Base-by-base conservation (phyloP, 2,113 vertebrate genomes). In the Furnarius figulus region DNA sequence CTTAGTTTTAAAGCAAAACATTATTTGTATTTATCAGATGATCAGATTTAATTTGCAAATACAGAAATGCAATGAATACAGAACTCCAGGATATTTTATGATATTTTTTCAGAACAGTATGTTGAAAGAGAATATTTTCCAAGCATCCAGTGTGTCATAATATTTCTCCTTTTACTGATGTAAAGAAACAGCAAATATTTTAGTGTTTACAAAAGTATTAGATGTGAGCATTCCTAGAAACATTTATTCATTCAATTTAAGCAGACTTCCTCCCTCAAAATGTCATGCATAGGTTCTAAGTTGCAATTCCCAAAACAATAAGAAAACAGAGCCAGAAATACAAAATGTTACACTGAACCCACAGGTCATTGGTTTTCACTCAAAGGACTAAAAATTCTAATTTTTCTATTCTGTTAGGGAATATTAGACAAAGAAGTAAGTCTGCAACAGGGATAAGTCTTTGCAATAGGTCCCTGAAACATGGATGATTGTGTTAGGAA, bases 401-500 rank as follows among this genome's bases (percentile, higher is more conserved):
- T 25, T 44, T 55, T 66, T 62, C 58, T 70, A 23, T 73, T 75
- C 74, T 42, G 15, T 33, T 77, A 55, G 28, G 22, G 42, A 77
- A 11, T 47, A 16, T 50, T 25, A 79, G 58, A 28, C n/a, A 81
- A 52, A 94, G 14, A 11, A 80, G 7, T 35, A 67, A 35, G 18
- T 58, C 25, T 68, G n/a, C 70, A 70, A 46, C 8, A 56, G 40
- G 44, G 25, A 4, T 17, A 89, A 80, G 20, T 63, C 71, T 88
- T 78, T 92, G 89, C 88, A 94, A 76, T 73, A 70, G 12, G 2
- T 94, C 55, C 67, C 84, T 40, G 89, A 95, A 96, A 97, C 78
- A 97, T 88, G 70, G 42, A 50, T 87, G 40, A 87, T 78, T 91
- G 65, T 86, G 67, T 95, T 96, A 93, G 67, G 81, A 93, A 91